A percentile compares a stretch with the other conserved stretches of the same genome.
Conservation (phyloP, 2,113 vertebrate species). For the Oryzias curvinotus region DNA sequence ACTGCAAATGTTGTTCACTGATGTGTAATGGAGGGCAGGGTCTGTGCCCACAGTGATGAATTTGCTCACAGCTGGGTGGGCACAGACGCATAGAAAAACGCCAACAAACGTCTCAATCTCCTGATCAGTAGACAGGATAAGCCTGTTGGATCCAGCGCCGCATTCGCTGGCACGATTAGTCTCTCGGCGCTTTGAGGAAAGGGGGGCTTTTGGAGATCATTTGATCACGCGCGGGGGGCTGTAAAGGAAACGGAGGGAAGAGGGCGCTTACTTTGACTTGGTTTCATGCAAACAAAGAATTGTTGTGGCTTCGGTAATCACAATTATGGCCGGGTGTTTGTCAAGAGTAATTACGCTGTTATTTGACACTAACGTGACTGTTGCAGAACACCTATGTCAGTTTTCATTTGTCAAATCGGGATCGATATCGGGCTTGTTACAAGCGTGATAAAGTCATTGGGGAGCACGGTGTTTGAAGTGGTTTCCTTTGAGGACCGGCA, state of each 20-base stretch:
- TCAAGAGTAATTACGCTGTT: conserved; percentile 57
- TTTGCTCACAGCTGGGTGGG: conserved; percentile 69
- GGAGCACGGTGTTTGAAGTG: conserved; percentile 59
- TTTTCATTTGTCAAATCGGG: conserved; percentile 60
- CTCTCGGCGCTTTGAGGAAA: conserved; percentile 39
- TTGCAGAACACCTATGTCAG: conserved; percentile 38
- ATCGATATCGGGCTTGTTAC: conserved; percentile 61
- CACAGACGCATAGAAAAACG: conserved; percentile 18
- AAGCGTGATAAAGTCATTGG: conserved; percentile 57
- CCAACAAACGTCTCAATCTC: conserved; percentile 57
- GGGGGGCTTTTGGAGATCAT: conserved; percentile 14
- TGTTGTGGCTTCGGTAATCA: conserved; percentile 12
- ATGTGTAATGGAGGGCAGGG: conserved; percentile 75
- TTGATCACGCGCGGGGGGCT: conserved; percentile 15
- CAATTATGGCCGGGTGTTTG: conserved; percentile 37
- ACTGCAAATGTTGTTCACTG: conserved; percentile 74
- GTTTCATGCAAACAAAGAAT: conserved; percentile 1
- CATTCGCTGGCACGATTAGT: conserved; percentile 34
- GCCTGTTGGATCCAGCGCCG: conserved; percentile 24
- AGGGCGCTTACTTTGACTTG: neutral
- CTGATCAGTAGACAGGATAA: conserved; percentile 44
- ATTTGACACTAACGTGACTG: conserved; percentile 30
- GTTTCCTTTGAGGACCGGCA: conserved; percentile 47
- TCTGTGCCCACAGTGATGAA: conserved; percentile 75
- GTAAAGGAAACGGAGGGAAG: conserved; percentile 4